phyloP scores from a whole-genome alignment of 2,888 invertebrate species.

The Conchocele bisecta region DNA sequence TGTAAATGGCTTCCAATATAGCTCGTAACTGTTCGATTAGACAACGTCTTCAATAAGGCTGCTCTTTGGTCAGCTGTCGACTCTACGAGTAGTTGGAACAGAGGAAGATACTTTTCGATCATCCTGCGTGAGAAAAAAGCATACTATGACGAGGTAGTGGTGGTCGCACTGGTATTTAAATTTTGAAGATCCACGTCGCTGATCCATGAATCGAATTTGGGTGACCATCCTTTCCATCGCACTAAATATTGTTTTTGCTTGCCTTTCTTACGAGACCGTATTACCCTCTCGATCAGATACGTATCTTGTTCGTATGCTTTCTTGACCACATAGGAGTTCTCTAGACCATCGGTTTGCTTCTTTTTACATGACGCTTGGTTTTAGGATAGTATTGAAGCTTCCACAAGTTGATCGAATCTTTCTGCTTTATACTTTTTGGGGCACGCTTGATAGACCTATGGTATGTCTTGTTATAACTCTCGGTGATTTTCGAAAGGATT shows the following conservation, averaged over 20 bases:
- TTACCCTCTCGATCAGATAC: background rate
- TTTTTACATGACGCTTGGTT: slow-evolving; percentile 20
- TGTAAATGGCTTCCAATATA: slow-evolving; percentile 23
- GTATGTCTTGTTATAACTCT: slow-evolving; percentile 42
- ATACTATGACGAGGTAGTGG: background rate
- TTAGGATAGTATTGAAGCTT: slow-evolving; percentile 26
- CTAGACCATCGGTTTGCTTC: slow-evolving; percentile 34
- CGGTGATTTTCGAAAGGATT: slow-evolving; percentile 17
- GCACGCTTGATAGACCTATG: slow-evolving; percentile 40
- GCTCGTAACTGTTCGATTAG: slow-evolving; percentile 1
- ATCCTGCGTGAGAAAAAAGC: background rate
- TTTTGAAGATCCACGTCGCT: background rate
- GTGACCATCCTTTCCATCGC: slow-evolving; percentile 4
- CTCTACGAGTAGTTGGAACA: slow-evolving; percentile 3
- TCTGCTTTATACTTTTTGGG: slow-evolving; percentile 28
- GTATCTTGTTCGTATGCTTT: slow-evolving; percentile 4
- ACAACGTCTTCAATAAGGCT: slow-evolving; percentile 2
- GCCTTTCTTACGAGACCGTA: background rate
- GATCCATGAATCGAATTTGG: slow-evolving; percentile 1
- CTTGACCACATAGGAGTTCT: slow-evolving; percentile 31
- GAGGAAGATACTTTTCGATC: background rate
- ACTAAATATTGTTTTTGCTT: slow-evolving; percentile 1
- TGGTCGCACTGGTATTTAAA: background rate
- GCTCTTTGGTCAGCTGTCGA: slow-evolving; percentile 2
- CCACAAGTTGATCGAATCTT: slow-evolving; percentile 29